A percentile compares a stretch with the other conserved stretches of the same genome.
phyloP scores from a whole-genome alignment of 2,888 invertebrate genomes.

The Macaria liturata region DNA sequence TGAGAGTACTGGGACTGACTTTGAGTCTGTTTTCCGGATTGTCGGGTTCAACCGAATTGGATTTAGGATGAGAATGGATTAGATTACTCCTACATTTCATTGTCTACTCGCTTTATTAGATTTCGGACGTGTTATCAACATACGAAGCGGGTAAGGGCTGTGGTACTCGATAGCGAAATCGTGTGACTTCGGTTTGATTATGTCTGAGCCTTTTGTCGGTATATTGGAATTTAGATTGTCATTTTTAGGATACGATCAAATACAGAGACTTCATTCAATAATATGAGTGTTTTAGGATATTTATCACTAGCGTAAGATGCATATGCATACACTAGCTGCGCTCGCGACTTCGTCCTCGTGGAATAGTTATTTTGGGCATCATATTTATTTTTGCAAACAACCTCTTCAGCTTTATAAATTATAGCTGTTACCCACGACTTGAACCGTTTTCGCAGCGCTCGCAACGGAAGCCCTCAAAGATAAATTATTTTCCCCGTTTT shows the following conservation, averaged over 20 bases:
- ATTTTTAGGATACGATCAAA: background rate
- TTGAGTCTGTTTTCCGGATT: conserved; percentile 5
- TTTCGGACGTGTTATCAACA: conserved; percentile 25
- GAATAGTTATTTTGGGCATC: too few relatives aligned
- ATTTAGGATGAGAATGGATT: conserved; percentile 30
- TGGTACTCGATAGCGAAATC: conserved; percentile 12
- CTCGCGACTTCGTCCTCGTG: too few relatives aligned
- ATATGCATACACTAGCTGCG: too few relatives aligned
- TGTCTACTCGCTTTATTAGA: conserved; percentile 25
- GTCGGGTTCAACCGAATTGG: conserved; percentile 27
- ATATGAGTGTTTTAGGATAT: too few relatives aligned
- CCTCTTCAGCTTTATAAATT: too few relatives aligned
- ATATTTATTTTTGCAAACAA: too few relatives aligned
- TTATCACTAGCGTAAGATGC: too few relatives aligned
- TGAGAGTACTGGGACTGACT: conserved; percentile 15
- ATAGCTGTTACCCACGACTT: too few relatives aligned
- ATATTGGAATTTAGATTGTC: background rate
- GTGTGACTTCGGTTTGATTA: conserved; percentile 6
- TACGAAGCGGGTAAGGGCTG: conserved; percentile 8
- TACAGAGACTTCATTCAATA: too few relatives aligned
- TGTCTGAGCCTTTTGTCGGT: background rate
- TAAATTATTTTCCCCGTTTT: too few relatives aligned
- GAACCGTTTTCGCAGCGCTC: too few relatives aligned
- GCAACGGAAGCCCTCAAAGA: too few relatives aligned
- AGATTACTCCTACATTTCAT: conserved; percentile 30